phyloP scores from a whole-genome alignment of 2,888 invertebrate genomes.

The Stenoptilia bipunctidactyla region DNA sequence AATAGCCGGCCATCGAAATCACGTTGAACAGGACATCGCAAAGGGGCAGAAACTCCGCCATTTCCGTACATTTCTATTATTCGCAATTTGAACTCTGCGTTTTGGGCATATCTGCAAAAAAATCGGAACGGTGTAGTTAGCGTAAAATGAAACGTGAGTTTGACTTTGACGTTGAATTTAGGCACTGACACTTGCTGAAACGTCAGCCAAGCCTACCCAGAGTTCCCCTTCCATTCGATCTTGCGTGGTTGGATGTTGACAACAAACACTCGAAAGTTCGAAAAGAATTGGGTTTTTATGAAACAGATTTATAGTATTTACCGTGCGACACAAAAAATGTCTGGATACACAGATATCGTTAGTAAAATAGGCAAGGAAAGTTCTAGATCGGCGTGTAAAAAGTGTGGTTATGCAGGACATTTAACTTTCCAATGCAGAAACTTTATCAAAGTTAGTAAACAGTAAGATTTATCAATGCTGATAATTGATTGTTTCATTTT shows the following conservation, averaged over 20 bases:
- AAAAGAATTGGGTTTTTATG: too few relatives aligned
- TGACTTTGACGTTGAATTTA: too few relatives aligned
- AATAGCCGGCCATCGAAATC: conserved; percentile 89
- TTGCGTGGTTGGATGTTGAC: too few relatives aligned
- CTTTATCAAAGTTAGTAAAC: conserved; percentile 81
- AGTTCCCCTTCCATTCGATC: too few relatives aligned
- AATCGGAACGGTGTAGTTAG: conserved; percentile 3
- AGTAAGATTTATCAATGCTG: background rate
- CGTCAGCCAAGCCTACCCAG: too few relatives aligned
- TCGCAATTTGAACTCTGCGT: conserved; percentile 13
- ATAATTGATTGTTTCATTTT: background rate
- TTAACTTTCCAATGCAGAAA: conserved; percentile 96
- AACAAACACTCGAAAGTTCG: too few relatives aligned
- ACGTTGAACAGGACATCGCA: conserved; percentile 94
- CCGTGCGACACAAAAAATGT: background rate
- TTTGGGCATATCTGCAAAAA: conserved; percentile 19
- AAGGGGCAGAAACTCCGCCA: conserved; percentile 89
- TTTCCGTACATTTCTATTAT: conserved; percentile 50
- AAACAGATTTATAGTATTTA: too few relatives aligned
- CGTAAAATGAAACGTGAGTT: background rate
- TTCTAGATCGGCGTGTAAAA: conserved; percentile 89
- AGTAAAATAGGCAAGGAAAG: conserved; percentile 77
- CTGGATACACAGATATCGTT: conserved; percentile 39
- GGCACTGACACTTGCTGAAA: too few relatives aligned
- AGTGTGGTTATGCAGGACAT: conserved; percentile 96